A percentile compares a stretch with the other conserved stretches of the same genome.
phyloP scores from a whole-genome alignment of 1,140 invertebrate genomes.

The Probaryconus sp. region DNA sequence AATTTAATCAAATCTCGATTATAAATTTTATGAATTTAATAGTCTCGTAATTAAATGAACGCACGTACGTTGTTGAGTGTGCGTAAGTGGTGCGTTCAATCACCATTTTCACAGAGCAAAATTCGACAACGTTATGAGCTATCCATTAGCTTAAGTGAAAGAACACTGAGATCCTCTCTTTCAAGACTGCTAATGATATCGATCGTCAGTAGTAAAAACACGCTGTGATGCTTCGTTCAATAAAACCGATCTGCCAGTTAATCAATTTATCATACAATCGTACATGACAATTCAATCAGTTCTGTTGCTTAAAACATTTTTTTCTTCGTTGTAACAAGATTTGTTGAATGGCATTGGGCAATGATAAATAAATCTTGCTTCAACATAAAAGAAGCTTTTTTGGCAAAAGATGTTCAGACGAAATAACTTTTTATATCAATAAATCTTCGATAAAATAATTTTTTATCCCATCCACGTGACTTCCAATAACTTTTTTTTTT shows the following conservation, averaged over 20 bases:
- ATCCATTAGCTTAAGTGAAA: slow-evolving; percentile 52
- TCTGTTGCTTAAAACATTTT: slow-evolving; percentile 3
- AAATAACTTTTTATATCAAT: no score
- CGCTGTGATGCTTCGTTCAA: slow-evolving; percentile 12
- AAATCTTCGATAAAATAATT: no score
- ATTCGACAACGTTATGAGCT: slow-evolving; percentile 32
- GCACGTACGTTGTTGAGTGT: neutral
- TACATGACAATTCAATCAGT: slow-evolving; percentile 28
- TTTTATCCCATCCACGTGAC: no score
- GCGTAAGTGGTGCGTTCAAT: slow-evolving; percentile 20
- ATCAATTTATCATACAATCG: slow-evolving; percentile 21
- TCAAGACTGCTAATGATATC: slow-evolving; percentile 28
- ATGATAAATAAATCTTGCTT: no score
- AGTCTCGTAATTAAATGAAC: slow-evolving; percentile 15
- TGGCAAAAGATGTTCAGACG: no score
- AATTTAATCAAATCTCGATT: slow-evolving; percentile 18
- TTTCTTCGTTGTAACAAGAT: neutral
- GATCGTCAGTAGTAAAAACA: slow-evolving; percentile 23
- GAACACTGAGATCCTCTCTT: slow-evolving; percentile 30
- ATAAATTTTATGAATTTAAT: slow-evolving; percentile 22
- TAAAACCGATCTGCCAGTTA: slow-evolving; percentile 21
- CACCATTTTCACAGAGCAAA: slow-evolving; percentile 17
- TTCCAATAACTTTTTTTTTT: no score
- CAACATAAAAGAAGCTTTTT: no score
- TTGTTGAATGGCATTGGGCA: no score